Evolutionary conservation across 2,888 invertebrate species (phyloP).

Genomic region (Xanthia togata): DNA sequence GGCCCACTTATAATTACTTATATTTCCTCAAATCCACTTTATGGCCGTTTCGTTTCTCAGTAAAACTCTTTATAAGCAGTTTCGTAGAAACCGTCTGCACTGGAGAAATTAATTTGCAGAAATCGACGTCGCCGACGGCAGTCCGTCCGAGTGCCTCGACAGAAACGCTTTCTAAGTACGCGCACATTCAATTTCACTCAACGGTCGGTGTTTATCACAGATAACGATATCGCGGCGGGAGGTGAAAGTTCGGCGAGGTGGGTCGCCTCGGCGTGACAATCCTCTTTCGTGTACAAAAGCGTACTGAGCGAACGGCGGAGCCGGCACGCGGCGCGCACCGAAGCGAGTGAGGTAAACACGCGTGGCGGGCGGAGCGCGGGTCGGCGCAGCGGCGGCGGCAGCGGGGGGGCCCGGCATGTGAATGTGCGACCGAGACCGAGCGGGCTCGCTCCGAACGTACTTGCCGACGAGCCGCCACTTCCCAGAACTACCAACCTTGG

Average conservation of each 20-base stretch:
- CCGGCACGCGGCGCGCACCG: constrained; percentile 68
- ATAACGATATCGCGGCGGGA: constrained; percentile 86
- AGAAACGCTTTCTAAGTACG: constrained; percentile 86
- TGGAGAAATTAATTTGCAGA: constrained; percentile 90
- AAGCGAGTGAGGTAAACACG: constrained; percentile 71
- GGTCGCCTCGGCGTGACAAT: constrained; percentile 76
- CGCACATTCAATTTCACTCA: constrained; percentile 89
- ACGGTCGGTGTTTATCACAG: constrained; percentile 85
- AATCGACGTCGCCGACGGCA: constrained; percentile 81
- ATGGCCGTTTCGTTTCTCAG: constrained; percentile 87
- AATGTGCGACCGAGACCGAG: constrained; percentile 70
- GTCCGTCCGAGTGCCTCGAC: constrained; percentile 81
- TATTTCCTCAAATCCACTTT: constrained; percentile 90
- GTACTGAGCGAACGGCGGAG: constrained; percentile 76
- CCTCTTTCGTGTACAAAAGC: constrained; percentile 79
- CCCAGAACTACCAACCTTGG: constrained; percentile 88
- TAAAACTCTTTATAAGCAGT: constrained; percentile 89
- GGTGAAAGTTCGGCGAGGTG: constrained; percentile 87
- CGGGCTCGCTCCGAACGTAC: constrained; percentile 69
- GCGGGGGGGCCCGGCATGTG: constrained; percentile 63
- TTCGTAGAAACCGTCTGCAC: constrained; percentile 87
- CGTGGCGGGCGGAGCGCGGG: constrained; percentile 66
- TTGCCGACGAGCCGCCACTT: constrained; percentile 81
- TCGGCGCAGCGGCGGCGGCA: constrained; percentile 47
- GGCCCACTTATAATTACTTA: constrained; percentile 86